A percentile compares a stretch with the other conserved stretches of the same genome.
Conservation (phyloP, 2,113 vertebrate genomes). For the Casuarius casuarius region DNA sequence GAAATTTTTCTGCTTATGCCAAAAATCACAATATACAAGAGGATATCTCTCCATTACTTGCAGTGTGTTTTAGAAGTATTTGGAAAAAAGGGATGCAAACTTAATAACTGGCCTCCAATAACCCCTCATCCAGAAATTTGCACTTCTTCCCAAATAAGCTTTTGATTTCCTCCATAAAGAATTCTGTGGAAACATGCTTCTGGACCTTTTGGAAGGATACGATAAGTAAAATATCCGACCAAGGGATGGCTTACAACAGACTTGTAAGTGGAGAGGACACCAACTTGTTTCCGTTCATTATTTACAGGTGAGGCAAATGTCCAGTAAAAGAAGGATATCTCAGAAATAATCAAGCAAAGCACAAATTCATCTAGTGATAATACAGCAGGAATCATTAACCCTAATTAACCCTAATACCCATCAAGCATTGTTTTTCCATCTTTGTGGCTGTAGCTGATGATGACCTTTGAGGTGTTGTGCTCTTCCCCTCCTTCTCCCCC, state of each 20-base stretch:
- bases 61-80: neutral
- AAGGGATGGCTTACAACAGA: neutral
- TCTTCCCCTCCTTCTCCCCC: accelerated
- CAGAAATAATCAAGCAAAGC: neutral
- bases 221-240: neutral
- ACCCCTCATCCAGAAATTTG: neutral
- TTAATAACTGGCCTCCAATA: neutral
- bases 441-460: neutral
- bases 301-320: neutral
- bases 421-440: neutral
- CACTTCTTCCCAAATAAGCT: neutral
- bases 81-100: neutral
- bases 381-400: neutral
- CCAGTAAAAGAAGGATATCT: neutral
- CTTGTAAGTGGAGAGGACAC: neutral
- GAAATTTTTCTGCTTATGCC: neutral
- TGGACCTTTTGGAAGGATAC: neutral
- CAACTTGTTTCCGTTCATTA: neutral
- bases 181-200: neutral
- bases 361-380: neutral
- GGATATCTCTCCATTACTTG: neutral
- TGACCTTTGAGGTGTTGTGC: neutral
- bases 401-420: neutral
- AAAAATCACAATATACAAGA: neutral
- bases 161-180: neutral